Conservation (phyloP, 1,140 invertebrate species). For the Drosophila kepulauana region DNA sequence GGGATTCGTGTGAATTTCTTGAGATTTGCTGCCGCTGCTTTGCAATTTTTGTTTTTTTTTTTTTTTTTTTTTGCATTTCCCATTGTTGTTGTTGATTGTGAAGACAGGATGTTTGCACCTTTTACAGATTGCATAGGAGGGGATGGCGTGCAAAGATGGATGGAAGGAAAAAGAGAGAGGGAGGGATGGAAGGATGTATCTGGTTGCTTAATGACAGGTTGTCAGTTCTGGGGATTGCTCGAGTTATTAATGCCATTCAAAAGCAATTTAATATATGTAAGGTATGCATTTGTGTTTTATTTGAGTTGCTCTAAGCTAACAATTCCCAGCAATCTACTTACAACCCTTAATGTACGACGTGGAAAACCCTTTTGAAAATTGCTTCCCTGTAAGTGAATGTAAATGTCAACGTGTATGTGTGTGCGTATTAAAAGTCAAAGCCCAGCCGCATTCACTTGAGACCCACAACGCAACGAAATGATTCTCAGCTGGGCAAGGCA, state of each 20-base stretch:
- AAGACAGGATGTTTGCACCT: constrained; percentile 74
- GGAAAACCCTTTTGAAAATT: constrained; percentile 60
- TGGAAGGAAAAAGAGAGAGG: background rate
- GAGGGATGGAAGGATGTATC: constrained; percentile 26
- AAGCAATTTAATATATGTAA: constrained; percentile 71
- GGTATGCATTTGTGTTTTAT: constrained; percentile 40
- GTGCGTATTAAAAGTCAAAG: constrained; percentile 46
- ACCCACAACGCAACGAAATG: constrained; percentile 29
- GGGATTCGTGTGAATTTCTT: constrained; percentile 74
- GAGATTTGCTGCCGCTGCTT: constrained; percentile 40
- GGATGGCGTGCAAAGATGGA: constrained; percentile 11
- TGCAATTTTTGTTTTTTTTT: constrained; percentile 52
- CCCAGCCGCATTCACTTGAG: constrained; percentile 49
- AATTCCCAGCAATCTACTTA: constrained; percentile 19
- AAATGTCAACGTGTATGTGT: constrained; percentile 1
- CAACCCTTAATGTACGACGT: constrained; percentile 65
- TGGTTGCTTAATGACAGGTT: constrained; percentile 73
- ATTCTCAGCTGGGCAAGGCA: constrained; percentile 22
- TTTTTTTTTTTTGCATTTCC: constrained; percentile 3
- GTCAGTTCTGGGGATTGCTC: constrained; percentile 22
- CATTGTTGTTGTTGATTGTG: background rate
- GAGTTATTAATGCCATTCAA: constrained; percentile 70
- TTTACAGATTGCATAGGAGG: constrained; percentile 37
- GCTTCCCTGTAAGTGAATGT: constrained; percentile 14
- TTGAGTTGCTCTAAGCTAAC: constrained; percentile 36